Base-by-base conservation (phyloP, 2,113 vertebrate species). In the Mirza zaza region DNA sequence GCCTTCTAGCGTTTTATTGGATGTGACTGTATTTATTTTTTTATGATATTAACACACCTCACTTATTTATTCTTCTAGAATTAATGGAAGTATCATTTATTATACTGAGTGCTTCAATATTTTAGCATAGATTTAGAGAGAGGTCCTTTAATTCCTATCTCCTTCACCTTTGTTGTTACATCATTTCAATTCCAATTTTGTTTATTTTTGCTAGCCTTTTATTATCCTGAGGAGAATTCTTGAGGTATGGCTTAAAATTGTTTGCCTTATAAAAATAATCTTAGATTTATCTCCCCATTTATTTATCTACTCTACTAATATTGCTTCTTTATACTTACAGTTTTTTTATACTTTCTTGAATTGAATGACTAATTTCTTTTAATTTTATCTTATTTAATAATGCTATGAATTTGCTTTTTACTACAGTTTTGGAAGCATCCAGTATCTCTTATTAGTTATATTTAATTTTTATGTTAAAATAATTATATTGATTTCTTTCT, bases 381-480 rank as follows among this genome's bases (percentile, higher is more conserved):
- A 36, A 52, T 45, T 81, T 76, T 86, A 14, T n/a, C 93, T 83
- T 80, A 57, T n/a, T 89, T 84, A 94, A 48, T n/a, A 85, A 65
- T 93, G 73, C 91, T 97, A 97, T 92, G 93, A 96, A 97, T 97
- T 94, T 97, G 85, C 97, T 95, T 89, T 68, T 39, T 27, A 63
- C 39, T 96, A 70, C 95, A 94, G 77, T 90, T 97, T 97, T 96
- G 97, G 97, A 95, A 97, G 96, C 95, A 97, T 75, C 48, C 27
- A 45, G 11, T 71, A 59, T 50, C 70, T 70, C 81, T 83, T 65
- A 27, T 42, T 32, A 59, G 13, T 20, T 50, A 13, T 59, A 75
- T 63, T 36, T 12, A 4, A 77, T 39, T 89, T 98, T 82, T 39
- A 23, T 92, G 94, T 81, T 67, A 83, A 87, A 80, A 65, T 45